Percentiles rank a stretch among this genome's conserved stretches.
Evolutionary conservation across 2,113 vertebrate species (phyloP).

Genomic region (Hyperopisus bebe): DNA sequence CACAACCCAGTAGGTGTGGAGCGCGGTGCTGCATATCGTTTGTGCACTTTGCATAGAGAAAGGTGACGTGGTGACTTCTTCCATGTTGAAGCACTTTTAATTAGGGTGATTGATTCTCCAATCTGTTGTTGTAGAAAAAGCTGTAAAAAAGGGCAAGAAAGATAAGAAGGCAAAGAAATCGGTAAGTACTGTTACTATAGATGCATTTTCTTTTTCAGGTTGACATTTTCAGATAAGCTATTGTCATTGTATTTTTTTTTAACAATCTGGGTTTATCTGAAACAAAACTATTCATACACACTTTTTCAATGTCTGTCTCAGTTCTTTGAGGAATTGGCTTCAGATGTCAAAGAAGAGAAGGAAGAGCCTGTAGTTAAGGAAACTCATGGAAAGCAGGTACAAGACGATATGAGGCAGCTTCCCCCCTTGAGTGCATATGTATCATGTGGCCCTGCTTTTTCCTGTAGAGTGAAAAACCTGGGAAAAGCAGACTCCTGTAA

Average conservation of each 20-base stretch:
- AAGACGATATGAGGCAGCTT: not conserved
- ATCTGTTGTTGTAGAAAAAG: slow-evolving; percentile 53
- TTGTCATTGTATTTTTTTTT: not conserved
- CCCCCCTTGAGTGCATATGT: not conserved
- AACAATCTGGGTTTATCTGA: not conserved
- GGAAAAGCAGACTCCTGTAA: not conserved
- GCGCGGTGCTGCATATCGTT: not conserved
- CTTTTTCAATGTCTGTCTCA: slow-evolving; percentile 30
- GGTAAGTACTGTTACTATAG: slow-evolving; percentile 53
- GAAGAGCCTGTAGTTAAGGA: slow-evolving; percentile 54
- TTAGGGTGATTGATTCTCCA: not conserved
- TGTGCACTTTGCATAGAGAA: not conserved
- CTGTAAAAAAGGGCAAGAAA: slow-evolving; percentile 78
- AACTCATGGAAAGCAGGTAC: slow-evolving; percentile 65
- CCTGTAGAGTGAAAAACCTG: not conserved
- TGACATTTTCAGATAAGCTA: not conserved
- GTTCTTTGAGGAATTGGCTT: slow-evolving; percentile 83
- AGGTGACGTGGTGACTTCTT: not conserved
- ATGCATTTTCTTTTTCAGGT: not conserved
- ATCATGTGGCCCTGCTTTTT: not conserved
- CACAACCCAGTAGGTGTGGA: not conserved
- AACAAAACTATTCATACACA: not conserved
- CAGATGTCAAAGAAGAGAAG: slow-evolving; percentile 65
- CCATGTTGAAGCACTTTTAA: not conserved
- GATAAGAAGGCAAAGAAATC: slow-evolving; percentile 83